Evolutionary conservation across 2,113 vertebrate species (phyloP).

Genomic region (Daubentonia madagascariensis): DNA sequence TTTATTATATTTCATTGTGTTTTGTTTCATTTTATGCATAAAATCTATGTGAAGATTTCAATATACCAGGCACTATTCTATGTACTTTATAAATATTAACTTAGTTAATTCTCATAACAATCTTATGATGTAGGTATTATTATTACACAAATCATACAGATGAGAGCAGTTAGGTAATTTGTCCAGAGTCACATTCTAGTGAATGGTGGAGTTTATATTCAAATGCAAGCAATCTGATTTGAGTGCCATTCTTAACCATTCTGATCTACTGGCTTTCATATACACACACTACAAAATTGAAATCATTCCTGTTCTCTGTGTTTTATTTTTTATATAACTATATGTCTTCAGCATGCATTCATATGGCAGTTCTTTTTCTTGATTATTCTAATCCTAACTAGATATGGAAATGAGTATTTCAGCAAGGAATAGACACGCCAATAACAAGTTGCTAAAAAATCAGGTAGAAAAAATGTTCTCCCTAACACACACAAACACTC

Average conservation of each 20-base stretch:
- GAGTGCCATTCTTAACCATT: not conserved
- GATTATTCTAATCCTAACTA: not conserved
- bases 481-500: not conserved
- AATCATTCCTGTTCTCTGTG: not conserved
- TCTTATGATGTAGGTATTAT: not conserved
- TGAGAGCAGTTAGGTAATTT: not conserved
- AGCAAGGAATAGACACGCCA: not conserved
- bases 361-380: not conserved
- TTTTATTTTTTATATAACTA: not conserved
- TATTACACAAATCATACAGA: not conserved
- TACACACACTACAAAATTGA: not conserved
- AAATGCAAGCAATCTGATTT: not conserved
- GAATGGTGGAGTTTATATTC: not conserved
- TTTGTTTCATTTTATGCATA: not conserved
- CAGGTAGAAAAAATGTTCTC: not conserved
- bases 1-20: not conserved
- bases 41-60: not conserved
- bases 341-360: not conserved
- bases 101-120: not conserved
- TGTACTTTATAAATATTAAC: not conserved
- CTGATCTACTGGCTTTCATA: not conserved
- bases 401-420: constrained; percentile 17
- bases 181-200: not conserved
- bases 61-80: not conserved
- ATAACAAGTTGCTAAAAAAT: not conserved